Evolutionary conservation across 2,888 invertebrate genomes (phyloP).

Genomic region (Papilio protenor): DNA sequence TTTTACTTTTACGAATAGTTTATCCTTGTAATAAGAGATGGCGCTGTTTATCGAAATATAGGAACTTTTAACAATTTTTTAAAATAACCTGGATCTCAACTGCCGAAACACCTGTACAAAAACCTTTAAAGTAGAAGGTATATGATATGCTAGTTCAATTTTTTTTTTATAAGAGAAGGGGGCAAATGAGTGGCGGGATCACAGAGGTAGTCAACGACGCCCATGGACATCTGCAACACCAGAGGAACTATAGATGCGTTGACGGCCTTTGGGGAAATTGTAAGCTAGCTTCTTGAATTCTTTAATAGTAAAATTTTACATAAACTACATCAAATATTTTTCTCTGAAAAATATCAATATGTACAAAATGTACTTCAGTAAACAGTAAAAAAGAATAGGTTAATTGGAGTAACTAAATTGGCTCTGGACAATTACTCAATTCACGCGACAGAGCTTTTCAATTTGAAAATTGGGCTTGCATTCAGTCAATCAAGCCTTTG

Average conservation of each 20-base stretch:
- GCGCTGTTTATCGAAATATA: not conserved
- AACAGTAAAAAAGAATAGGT: not conserved
- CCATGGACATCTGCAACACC: no score
- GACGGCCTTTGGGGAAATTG: no score
- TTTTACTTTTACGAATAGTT: not conserved
- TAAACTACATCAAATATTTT: not conserved
- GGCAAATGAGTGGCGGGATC: no score
- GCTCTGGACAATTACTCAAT: conserved; percentile 22
- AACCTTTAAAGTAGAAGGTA: no score
- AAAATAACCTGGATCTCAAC: no score
- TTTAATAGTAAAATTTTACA: no score
- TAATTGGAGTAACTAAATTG: conserved; percentile 28
- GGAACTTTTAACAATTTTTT: not conserved
- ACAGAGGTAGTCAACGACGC: no score
- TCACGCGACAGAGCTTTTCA: conserved; percentile 34
- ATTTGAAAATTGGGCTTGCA: conserved; percentile 35
- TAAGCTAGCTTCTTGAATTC: no score
- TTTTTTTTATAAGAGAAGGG: no score
- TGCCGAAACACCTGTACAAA: no score
- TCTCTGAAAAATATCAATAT: not conserved
- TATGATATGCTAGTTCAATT: no score
- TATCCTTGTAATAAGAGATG: not conserved
- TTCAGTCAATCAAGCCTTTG: conserved; percentile 20
- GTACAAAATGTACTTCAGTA: not conserved
- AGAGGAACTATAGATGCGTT: no score